A percentile compares a stretch with the other conserved stretches of the same genome.
These are phyloP conservation scores for Euproctis similis DNA, from an alignment of 2,888 invertebrate species.

Conservation along the genomic window DNA sequence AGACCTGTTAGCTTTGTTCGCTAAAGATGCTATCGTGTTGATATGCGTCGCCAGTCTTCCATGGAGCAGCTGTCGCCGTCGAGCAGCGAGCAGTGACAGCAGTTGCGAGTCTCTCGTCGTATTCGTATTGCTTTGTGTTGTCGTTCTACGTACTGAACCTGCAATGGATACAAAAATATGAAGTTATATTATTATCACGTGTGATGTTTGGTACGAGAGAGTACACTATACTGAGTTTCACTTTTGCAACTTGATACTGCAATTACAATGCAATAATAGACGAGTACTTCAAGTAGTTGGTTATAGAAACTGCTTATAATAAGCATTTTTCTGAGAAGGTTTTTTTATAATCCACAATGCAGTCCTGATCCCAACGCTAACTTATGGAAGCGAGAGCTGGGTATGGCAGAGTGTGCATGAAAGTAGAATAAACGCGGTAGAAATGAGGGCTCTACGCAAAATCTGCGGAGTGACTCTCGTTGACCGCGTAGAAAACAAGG, in stretches of 20 bases:
- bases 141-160: conserved; percentile 48
- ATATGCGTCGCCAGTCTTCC: conserved; percentile 71
- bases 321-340: too few relatives aligned
- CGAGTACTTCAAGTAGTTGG: background rate
- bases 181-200: background rate
- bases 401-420: too few relatives aligned
- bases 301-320: background rate
- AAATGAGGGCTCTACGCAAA: too few relatives aligned
- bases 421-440: too few relatives aligned
- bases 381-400: too few relatives aligned
- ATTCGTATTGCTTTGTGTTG: conserved; percentile 52
- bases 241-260: background rate
- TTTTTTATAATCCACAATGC: too few relatives aligned
- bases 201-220: background rate
- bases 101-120: conserved; percentile 75
- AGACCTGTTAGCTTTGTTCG: conserved; percentile 63
- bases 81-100: conserved; percentile 75
- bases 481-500: too few relatives aligned
- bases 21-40: conserved; percentile 58
- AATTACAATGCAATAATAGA: background rate
- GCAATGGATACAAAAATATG: conserved; percentile 29
- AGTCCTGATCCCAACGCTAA: too few relatives aligned
- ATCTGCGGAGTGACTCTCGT: too few relatives aligned
- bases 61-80: conserved; percentile 76
- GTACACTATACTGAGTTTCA: background rate